Conservation (phyloP, 2,113 vertebrate genomes). For the Myiozetetes cayanensis region DNA sequence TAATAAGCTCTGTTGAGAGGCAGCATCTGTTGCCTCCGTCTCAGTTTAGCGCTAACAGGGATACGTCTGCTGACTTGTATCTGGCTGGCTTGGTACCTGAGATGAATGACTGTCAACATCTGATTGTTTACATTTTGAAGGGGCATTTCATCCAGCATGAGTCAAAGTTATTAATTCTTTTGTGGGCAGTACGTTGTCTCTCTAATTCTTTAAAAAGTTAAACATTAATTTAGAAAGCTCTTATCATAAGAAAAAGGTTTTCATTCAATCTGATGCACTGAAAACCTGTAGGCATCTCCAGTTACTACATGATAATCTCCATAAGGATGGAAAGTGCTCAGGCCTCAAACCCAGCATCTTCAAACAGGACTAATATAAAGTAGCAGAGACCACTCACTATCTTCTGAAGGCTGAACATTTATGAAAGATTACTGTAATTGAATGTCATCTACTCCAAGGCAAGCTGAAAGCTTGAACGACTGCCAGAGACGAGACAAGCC, state of each 20-base stretch:
- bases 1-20: conserved; percentile 38
- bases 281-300: background rate
- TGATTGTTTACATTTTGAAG: background rate
- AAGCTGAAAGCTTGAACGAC: background rate
- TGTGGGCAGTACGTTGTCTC: background rate
- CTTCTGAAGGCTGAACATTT: background rate
- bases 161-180: background rate
- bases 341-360: background rate
- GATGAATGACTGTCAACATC: background rate
- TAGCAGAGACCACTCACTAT: background rate
- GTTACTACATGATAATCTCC: background rate
- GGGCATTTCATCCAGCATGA: background rate
- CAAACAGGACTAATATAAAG: background rate
- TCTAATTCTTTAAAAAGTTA: background rate
- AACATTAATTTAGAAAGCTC: background rate
- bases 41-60: background rate
- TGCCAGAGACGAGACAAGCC: conserved; percentile 50
- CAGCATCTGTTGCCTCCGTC: background rate
- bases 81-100: background rate
- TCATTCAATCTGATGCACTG: fast-evolving
- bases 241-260: background rate
- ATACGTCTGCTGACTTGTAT: background rate
- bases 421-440: background rate
- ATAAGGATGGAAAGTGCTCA: background rate
- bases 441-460: background rate